Percentiles rank a stretch among this genome's conserved stretches.
phyloP scores from a whole-genome alignment of 2,113 vertebrate genomes.

The Notothenia rossii region DNA sequence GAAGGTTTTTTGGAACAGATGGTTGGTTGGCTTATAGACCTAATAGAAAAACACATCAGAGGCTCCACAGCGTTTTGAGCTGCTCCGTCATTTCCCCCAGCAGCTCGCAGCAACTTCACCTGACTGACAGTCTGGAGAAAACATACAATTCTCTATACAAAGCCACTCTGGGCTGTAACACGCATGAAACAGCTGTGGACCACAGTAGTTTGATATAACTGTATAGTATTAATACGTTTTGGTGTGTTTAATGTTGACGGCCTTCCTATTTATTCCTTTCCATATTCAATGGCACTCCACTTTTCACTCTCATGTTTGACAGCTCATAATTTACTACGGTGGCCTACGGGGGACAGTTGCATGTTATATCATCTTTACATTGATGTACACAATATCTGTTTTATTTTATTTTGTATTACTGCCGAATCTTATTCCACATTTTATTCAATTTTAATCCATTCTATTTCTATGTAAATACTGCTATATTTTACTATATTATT shows the following conservation, averaged over 20 bases:
- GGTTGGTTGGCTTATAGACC: conserved; percentile 47
- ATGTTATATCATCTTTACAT: too few species aligned
- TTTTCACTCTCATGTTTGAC: conserved; percentile 5
- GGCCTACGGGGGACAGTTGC: not conserved
- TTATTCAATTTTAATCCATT: too few species aligned
- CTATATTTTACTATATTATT: too few species aligned
- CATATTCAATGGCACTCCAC: not conserved
- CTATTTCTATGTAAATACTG: too few species aligned
- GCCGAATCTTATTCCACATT: too few species aligned
- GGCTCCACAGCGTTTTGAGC: conserved; percentile 22
- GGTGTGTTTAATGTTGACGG: not conserved
- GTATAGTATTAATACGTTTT: not conserved
- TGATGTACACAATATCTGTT: too few species aligned
- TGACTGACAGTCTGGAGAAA: conserved; percentile 34
- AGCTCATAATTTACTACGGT: not conserved
- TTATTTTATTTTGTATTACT: too few species aligned
- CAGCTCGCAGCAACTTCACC: conserved; percentile 24
- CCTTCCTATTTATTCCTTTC: not conserved
- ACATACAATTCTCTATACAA: not conserved
- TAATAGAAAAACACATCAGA: conserved; percentile 58
- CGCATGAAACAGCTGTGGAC: not conserved
- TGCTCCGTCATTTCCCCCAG: conserved; percentile 37
- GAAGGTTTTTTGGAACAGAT: conserved; percentile 58
- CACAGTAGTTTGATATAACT: not conserved
- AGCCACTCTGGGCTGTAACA: not conserved